Percentiles rank a stretch among this genome's conserved stretches.
phyloP scores from a whole-genome alignment of 2,113 vertebrate species.

The Nothocercus julius region DNA sequence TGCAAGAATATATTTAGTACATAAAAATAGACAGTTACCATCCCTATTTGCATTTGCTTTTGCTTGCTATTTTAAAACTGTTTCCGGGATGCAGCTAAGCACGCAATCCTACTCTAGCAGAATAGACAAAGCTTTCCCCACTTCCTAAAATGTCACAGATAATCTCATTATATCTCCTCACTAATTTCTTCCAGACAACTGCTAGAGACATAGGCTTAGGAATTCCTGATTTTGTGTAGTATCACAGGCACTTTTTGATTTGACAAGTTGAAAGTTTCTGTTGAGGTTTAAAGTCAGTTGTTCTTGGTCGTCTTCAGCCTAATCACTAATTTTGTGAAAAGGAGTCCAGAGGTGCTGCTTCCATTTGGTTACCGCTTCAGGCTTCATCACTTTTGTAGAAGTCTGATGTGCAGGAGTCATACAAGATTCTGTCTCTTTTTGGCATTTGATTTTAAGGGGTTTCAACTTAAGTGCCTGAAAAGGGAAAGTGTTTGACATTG shows the following conservation, averaged over 20 bases:
- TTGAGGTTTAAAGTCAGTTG: background rate
- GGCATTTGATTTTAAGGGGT: background rate
- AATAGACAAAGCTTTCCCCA: background rate
- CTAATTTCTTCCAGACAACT: background rate
- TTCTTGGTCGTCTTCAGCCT: background rate
- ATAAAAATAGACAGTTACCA: background rate
- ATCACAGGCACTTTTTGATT: rapidly evolving
- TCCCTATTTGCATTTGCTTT: background rate
- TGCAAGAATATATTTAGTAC: background rate
- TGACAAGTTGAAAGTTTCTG: background rate
- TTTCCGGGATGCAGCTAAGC: background rate
- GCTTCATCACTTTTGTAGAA: background rate
- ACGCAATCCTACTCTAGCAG: background rate
- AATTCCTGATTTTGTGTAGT: background rate
- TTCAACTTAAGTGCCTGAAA: background rate
- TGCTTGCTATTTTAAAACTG: background rate
- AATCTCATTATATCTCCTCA: background rate
- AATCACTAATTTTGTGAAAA: background rate
- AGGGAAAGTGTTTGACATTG: background rate
- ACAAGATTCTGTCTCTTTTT: background rate
- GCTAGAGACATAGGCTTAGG: background rate
- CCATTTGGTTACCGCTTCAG: background rate
- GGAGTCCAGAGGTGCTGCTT: background rate
- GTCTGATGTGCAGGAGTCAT: background rate
- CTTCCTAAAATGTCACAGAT: background rate